phyloP scores from a whole-genome alignment of 2,113 vertebrate genomes.

The Zingel zingel region DNA sequence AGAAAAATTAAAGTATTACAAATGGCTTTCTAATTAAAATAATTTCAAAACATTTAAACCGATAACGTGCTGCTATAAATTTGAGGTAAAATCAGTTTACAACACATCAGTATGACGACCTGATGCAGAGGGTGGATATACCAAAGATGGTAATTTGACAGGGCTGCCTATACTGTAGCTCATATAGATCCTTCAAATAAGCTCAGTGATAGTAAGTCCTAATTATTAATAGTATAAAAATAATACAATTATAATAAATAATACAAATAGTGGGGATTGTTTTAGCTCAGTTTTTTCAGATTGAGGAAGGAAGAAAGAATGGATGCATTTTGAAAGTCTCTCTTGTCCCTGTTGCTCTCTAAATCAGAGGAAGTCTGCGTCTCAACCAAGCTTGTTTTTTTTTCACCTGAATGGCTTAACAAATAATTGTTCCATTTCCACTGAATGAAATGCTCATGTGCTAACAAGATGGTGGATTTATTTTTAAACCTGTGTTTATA shows the following conservation, averaged over 20 bases:
- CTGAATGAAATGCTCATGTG: slow-evolving; percentile 19
- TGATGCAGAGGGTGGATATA: neutral
- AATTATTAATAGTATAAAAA: neutral
- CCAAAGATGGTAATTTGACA: neutral
- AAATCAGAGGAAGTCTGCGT: slow-evolving; percentile 11
- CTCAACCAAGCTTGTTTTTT: neutral
- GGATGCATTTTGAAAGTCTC: slow-evolving; percentile 14
- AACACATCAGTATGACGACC: neutral
- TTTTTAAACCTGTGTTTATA: slow-evolving; percentile 13
- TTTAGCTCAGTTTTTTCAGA: neutral
- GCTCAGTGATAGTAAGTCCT: no score
- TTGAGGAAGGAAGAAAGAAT: neutral
- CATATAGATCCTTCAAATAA: no score
- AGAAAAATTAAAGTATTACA: neutral
- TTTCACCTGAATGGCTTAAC: neutral
- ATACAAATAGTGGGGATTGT: neutral
- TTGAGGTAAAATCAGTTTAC: neutral
- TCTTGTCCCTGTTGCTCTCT: neutral
- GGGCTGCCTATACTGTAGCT: neutral
- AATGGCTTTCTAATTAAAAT: no score
- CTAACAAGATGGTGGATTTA: slow-evolving; percentile 17
- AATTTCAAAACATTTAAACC: no score
- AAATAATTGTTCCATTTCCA: neutral
- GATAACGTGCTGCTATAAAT: neutral
- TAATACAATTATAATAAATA: neutral